These are phyloP conservation scores for Rhinella marina DNA, from an alignment of 2,797 vertebrate genomes.

Conservation along the genomic window DNA sequence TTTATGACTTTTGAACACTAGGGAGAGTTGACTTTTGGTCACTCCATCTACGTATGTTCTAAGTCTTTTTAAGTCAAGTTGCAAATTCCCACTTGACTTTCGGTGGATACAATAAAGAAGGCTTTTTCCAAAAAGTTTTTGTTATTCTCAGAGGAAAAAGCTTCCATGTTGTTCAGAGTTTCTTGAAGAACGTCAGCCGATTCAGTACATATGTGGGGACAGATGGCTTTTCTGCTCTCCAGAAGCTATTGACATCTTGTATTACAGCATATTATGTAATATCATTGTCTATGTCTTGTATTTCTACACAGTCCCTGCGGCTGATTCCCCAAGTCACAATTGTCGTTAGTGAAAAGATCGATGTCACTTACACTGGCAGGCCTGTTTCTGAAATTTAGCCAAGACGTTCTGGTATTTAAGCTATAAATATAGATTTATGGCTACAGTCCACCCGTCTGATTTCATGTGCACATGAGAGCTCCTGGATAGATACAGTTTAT, in stretches of 20 bases:
- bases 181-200: conserved; percentile 38
- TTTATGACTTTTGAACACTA: neutral
- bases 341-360: conserved; percentile 29
- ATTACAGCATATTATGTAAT: conserved; percentile 51
- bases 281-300: conserved; percentile 27
- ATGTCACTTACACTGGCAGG: conserved; percentile 14
- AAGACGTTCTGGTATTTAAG: conserved; percentile 16
- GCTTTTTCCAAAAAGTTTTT: conserved; percentile 32
- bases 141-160: conserved; percentile 16
- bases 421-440: conserved; percentile 28
- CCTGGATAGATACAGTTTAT: no score
- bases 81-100: neutral
- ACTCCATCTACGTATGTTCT: neutral
- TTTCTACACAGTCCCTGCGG: neutral
- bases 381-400: neutral
- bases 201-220: conserved; percentile 54
- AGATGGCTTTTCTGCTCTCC: conserved; percentile 51
- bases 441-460: neutral
- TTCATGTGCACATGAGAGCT: neutral
- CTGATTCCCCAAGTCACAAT: conserved; percentile 17
- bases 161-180: conserved; percentile 24
- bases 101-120: neutral
- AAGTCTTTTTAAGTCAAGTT: neutral
- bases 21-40: neutral
- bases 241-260: conserved; percentile 46